A percentile compares a stretch with the other conserved stretches of the same genome.
Evolutionary conservation across 2,888 invertebrate species (phyloP).

Genomic region (Hirtodrosophila alboralis): DNA sequence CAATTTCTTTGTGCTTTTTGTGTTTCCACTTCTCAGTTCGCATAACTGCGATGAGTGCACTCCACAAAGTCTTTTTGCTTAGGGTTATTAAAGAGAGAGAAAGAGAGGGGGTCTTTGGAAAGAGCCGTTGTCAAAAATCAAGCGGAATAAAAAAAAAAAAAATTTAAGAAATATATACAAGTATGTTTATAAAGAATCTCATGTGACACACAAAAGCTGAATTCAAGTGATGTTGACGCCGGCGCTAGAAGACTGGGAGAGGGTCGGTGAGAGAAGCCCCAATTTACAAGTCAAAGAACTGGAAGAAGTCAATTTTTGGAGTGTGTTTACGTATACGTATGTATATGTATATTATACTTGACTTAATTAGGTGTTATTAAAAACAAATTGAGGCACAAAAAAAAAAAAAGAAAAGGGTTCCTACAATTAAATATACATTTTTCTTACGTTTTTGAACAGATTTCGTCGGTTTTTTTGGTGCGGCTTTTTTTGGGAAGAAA

Average conservation of each 20-base stretch:
- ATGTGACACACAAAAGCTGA: conserved; percentile 60
- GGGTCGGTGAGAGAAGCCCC: too few relatives aligned
- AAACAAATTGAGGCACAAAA: conserved; percentile 75
- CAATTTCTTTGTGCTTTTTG: conserved; percentile 77
- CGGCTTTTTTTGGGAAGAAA: too few relatives aligned
- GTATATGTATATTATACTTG: conserved; percentile 66
- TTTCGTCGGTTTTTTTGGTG: too few relatives aligned
- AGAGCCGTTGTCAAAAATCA: conserved; percentile 39
- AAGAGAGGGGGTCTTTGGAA: conserved; percentile 8
- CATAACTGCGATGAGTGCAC: conserved; percentile 69
- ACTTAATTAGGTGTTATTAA: conserved; percentile 76
- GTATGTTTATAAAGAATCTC: conserved; percentile 43
- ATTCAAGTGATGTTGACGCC: conserved; percentile 46
- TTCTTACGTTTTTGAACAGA: conserved; percentile 34
- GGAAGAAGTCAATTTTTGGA: conserved; percentile 35
- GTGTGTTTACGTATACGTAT: conserved; percentile 36
- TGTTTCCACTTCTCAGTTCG: conserved; percentile 53
- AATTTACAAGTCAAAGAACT: conserved; percentile 45
- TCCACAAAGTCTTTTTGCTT: conserved; percentile 70
- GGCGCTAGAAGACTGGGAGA: conserved; percentile 63
- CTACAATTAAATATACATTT: conserved; percentile 72
- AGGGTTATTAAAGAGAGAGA: conserved; percentile 13
- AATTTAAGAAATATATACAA: conserved; percentile 1
- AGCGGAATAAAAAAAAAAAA: conserved; percentile 21
- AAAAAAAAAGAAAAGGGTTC: conserved; percentile 39